phyloP scores from a whole-genome alignment of 2,888 invertebrate species.

The Melangyna quadrimaculata region DNA sequence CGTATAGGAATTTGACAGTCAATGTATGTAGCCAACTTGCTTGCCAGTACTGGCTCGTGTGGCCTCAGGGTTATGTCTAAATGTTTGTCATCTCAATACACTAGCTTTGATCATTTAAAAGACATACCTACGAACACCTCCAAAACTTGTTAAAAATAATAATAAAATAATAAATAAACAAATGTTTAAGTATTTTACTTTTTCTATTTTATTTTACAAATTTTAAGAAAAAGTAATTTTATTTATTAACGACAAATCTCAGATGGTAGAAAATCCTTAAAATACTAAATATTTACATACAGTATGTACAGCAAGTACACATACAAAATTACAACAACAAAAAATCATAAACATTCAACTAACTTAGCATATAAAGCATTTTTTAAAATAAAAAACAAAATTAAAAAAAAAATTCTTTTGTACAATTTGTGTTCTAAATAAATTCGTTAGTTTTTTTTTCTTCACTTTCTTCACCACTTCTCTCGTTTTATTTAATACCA shows the following conservation, averaged over 20 bases:
- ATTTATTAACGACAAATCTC: constrained; percentile 34
- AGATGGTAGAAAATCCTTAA: constrained; percentile 35
- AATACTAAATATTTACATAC: constrained; percentile 64
- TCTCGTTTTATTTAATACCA: constrained; percentile 48
- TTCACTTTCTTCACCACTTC: neutral
- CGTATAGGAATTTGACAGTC: no score
- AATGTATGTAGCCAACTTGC: no score
- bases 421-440: constrained; percentile 41
- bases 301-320: constrained; percentile 46
- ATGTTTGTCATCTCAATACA: no score
- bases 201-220: neutral
- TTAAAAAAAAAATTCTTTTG: constrained; percentile 35
- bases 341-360: constrained; percentile 39
- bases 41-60: no score
- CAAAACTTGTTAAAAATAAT: no score
- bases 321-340: constrained; percentile 16
- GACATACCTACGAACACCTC: no score
- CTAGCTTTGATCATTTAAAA: no score
- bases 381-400: constrained; percentile 10
- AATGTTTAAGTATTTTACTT: neutral
- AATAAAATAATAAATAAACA: neutral
- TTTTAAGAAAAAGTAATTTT: constrained; percentile 25
- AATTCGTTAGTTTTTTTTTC: constrained; percentile 23
- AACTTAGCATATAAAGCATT: constrained; percentile 65
- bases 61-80: no score